Conservation (phyloP, 2,113 vertebrate genomes). For the Pedionomus torquatus region DNA sequence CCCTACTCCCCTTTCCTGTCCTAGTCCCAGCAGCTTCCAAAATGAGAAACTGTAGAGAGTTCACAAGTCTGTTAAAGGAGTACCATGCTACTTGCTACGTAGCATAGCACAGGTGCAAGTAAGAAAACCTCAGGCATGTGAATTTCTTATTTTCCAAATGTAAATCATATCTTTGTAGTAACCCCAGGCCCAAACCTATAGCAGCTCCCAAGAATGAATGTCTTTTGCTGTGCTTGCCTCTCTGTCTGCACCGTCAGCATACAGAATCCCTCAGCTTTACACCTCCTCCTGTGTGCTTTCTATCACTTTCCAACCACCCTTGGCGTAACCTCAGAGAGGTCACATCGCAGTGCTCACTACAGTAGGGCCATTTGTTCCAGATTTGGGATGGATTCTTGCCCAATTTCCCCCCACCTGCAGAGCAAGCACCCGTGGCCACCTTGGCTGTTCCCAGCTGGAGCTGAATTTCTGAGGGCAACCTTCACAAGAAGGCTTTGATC, state of each 20-base stretch:
- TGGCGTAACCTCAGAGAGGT: background rate
- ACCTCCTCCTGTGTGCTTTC: background rate
- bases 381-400: background rate
- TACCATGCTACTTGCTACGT: background rate
- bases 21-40: background rate
- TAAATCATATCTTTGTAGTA: background rate
- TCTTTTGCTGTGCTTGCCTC: background rate
- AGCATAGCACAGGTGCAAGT: background rate
- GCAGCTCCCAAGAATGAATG: background rate
- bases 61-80: background rate
- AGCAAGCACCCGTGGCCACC: background rate
- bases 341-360: background rate
- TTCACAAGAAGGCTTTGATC: background rate
- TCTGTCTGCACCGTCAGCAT: background rate
- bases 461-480: background rate
- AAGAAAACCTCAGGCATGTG: background rate
- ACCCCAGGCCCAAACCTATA: background rate
- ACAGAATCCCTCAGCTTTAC: background rate
- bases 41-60: background rate
- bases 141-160: background rate
- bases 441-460: background rate
- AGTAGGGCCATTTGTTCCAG: background rate
- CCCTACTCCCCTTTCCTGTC: fast-evolving
- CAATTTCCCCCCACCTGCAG: background rate
- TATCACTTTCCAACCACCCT: background rate